A percentile compares a stretch with the other conserved stretches of the same genome.
These are phyloP conservation scores for Drosophila eohydei DNA, from an alignment of 2,888 invertebrate genomes.

Conservation along the genomic window DNA sequence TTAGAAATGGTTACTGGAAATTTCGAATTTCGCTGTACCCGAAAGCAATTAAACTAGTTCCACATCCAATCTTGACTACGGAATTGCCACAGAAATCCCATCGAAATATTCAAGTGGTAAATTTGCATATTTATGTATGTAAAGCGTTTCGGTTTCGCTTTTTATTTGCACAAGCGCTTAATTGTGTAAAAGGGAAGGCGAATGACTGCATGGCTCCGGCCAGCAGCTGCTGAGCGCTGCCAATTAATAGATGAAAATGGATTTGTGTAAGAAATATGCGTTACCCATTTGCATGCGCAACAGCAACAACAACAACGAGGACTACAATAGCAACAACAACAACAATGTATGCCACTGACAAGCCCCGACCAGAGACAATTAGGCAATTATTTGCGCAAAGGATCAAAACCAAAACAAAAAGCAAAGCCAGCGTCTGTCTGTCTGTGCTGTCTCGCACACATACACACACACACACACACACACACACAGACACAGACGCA, in stretches of 20 bases:
- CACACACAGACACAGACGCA: background rate
- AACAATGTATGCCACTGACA: slow-evolving; percentile 58
- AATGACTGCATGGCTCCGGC: slow-evolving; percentile 15
- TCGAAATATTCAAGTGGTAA: slow-evolving; percentile 16
- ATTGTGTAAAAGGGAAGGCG: slow-evolving; percentile 61
- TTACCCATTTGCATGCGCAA: slow-evolving; percentile 70
- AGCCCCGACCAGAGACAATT: slow-evolving; percentile 77
- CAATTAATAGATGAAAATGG: slow-evolving; percentile 79
- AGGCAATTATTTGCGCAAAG: slow-evolving; percentile 82
- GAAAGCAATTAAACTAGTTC: slow-evolving; percentile 12
- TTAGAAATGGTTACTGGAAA: background rate
- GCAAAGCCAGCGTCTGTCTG: slow-evolving; percentile 49
- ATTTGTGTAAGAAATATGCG: slow-evolving; percentile 78
- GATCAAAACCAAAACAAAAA: slow-evolving; percentile 80
- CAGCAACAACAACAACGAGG: slow-evolving; percentile 18
- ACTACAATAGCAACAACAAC: slow-evolving; percentile 10
- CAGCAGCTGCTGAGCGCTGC: slow-evolving; percentile 66
- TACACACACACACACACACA: background rate
- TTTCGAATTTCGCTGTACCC: background rate
- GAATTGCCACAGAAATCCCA: slow-evolving; percentile 4
- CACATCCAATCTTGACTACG: background rate
- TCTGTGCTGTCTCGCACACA: slow-evolving; percentile 18
- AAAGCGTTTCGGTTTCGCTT: slow-evolving; percentile 44
- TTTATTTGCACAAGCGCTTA: slow-evolving; percentile 79
- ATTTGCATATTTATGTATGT: slow-evolving; percentile 30